Conservation (phyloP, 1,140 invertebrate species). For the Pseudomyrmex pallidus region DNA sequence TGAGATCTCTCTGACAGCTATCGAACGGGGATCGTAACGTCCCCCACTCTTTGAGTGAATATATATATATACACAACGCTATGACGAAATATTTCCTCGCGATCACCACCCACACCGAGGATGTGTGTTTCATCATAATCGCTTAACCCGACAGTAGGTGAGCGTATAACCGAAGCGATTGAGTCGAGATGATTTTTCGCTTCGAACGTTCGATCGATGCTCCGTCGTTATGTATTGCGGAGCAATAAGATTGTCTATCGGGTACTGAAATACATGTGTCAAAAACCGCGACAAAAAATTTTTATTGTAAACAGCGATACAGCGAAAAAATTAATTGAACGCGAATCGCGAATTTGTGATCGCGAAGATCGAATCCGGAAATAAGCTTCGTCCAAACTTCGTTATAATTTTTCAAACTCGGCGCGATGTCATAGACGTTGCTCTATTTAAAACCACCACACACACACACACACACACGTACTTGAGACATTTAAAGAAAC, state of each 20-base stretch:
- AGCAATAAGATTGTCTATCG: neutral
- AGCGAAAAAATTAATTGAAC: neutral
- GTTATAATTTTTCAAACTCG: neutral
- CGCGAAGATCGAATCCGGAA: too few species aligned
- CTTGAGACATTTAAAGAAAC: too few species aligned
- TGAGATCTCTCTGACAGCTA: conserved; percentile 20
- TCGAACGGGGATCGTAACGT: conserved; percentile 40
- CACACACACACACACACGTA: too few species aligned
- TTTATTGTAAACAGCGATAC: neutral
- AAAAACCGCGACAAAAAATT: neutral
- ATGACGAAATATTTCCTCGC: conserved; percentile 63
- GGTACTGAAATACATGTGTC: conserved; percentile 3
- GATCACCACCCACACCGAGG: conserved; percentile 61
- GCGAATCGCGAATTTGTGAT: neutral
- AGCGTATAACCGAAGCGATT: conserved; percentile 30
- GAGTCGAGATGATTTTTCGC: conserved; percentile 18
- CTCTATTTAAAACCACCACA: neutral
- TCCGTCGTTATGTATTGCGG: conserved; percentile 15
- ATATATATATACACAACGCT: conserved; percentile 11
- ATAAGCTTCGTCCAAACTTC: too few species aligned
- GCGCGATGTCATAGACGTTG: neutral
- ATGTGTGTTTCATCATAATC: conserved; percentile 61
- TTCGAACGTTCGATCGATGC: conserved; percentile 27
- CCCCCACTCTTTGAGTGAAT: conserved; percentile 19
- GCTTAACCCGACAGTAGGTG: conserved; percentile 35